Evolutionary conservation across 2,888 invertebrate species (phyloP).

Genomic region (Schizotus pectinicornis): DNA sequence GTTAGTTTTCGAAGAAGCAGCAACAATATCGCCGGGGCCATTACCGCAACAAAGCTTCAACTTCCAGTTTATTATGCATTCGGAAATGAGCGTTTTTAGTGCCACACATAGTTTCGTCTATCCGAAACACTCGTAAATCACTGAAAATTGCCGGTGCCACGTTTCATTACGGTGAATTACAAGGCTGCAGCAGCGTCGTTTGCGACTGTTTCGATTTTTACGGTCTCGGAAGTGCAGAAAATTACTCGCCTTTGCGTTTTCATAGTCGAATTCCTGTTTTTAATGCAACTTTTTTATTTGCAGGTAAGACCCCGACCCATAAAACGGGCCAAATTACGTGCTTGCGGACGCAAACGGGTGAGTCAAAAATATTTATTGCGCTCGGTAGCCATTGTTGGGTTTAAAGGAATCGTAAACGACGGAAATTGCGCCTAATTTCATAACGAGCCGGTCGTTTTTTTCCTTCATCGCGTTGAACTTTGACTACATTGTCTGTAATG

Average conservation of each 20-base stretch:
- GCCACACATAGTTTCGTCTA: slow-evolving; percentile 29
- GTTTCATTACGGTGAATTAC: neutral
- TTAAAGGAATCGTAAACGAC: slow-evolving; percentile 27
- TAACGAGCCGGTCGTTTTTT: slow-evolving; percentile 21
- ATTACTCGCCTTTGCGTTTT: neutral
- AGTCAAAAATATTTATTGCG: slow-evolving; percentile 25
- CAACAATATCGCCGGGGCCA: slow-evolving; percentile 3
- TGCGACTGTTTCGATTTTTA: slow-evolving; percentile 1
- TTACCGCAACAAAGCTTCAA: slow-evolving; percentile 15
- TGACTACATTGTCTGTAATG: slow-evolving; percentile 22
- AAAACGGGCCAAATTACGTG: slow-evolving; percentile 24
- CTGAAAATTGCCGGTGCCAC: slow-evolving; percentile 35
- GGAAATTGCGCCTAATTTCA: slow-evolving; percentile 29
- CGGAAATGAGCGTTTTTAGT: slow-evolving; percentile 25
- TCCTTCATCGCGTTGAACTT: slow-evolving; percentile 10
- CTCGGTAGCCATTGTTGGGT: slow-evolving; percentile 27
- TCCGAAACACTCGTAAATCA: slow-evolving; percentile 38
- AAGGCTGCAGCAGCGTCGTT: neutral
- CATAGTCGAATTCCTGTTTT: slow-evolving; percentile 8
- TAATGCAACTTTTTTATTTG: slow-evolving; percentile 1
- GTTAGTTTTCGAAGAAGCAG: neutral
- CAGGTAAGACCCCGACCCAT: slow-evolving; percentile 17
- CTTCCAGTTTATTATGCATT: slow-evolving; percentile 33
- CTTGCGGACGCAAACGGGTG: slow-evolving; percentile 21
- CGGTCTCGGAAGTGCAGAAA: neutral